These are phyloP conservation scores for Brachyrhaphis roseni DNA, from an alignment of 2,797 vertebrate genomes.

Conservation along the genomic window DNA sequence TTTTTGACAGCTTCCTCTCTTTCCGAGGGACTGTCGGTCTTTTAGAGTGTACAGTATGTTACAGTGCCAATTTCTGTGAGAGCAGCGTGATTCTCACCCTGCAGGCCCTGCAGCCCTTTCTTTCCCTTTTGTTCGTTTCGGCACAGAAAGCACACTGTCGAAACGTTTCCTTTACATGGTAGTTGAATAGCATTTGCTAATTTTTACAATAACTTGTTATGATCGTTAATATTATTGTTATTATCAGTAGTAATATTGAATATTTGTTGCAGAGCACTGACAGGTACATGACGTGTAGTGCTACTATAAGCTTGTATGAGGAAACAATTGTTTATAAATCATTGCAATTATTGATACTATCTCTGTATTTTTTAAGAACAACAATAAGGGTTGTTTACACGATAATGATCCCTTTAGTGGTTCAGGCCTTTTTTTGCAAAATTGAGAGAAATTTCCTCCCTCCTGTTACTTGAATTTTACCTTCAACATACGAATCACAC, in stretches of 20 bases:
- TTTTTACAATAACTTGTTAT: conserved; percentile 80
- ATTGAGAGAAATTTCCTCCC: conserved; percentile 45
- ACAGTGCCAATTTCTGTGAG: conserved; percentile 80
- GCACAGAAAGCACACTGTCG: conserved; percentile 81
- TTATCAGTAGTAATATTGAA: conserved; percentile 76
- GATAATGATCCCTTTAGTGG: conserved; percentile 63
- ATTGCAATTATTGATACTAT: conserved; percentile 75
- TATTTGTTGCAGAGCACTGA: conserved; percentile 80
- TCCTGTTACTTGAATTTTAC: conserved; percentile 64
- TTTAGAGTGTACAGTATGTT: conserved; percentile 77
- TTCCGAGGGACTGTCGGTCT: conserved; percentile 63
- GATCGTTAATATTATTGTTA: conserved; percentile 77
- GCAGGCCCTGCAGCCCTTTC: conserved; percentile 61
- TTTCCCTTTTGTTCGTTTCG: conserved; percentile 48
- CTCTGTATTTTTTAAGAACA: conserved; percentile 75
- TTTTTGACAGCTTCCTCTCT: conserved; percentile 64
- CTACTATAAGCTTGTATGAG: conserved; percentile 76
- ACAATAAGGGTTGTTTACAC: conserved; percentile 72
- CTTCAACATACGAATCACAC: conserved; percentile 30
- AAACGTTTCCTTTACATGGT: conserved; percentile 76
- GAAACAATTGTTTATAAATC: conserved; percentile 80
- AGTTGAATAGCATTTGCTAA: conserved; percentile 79
- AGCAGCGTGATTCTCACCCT: conserved; percentile 66
- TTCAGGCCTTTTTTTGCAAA: conserved; percentile 67
- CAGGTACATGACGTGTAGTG: conserved; percentile 75